Evolutionary conservation across 2,888 invertebrate genomes (phyloP).

Genomic region (Callinectes sapidus): DNA sequence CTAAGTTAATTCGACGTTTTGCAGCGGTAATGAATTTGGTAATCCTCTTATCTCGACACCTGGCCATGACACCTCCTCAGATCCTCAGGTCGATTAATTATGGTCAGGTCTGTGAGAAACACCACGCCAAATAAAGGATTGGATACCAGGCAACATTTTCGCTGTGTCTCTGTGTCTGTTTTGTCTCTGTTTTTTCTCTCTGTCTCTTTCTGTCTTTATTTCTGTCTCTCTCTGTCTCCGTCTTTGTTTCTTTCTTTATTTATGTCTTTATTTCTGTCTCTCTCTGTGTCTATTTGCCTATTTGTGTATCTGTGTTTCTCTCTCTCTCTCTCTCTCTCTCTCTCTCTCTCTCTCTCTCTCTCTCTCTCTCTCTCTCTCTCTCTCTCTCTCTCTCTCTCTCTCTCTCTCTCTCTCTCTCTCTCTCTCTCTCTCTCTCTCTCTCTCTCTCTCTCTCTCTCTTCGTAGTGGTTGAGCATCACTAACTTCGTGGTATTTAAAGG

Average conservation of each 20-base stretch:
- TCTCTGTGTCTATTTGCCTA: background rate
- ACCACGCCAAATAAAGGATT: background rate
- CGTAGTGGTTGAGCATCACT: background rate
- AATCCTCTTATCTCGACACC: conserved; percentile 14
- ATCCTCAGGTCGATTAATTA: conserved; percentile 4
- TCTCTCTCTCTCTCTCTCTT: background rate
- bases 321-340: conserved; percentile 34
- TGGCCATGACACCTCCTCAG: background rate
- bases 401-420: conserved; percentile 33
- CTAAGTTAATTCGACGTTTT: background rate
- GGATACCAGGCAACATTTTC: background rate
- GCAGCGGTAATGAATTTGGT: conserved; percentile 10
- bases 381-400: conserved; percentile 6
- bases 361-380: conserved; percentile 15
- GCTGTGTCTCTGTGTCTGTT: background rate
- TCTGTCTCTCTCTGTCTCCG: background rate
- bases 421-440: conserved; percentile 26
- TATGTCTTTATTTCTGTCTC: background rate
- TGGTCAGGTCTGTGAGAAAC: background rate
- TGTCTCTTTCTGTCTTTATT: conserved; percentile 17
- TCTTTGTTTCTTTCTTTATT: background rate
- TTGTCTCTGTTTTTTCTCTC: background rate
- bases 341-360: conserved; percentile 5
- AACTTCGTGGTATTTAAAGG: background rate
- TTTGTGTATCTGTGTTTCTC: background rate